Base-by-base conservation (phyloP, 2,888 invertebrate genomes). In the Cephus nigrinus region DNA sequence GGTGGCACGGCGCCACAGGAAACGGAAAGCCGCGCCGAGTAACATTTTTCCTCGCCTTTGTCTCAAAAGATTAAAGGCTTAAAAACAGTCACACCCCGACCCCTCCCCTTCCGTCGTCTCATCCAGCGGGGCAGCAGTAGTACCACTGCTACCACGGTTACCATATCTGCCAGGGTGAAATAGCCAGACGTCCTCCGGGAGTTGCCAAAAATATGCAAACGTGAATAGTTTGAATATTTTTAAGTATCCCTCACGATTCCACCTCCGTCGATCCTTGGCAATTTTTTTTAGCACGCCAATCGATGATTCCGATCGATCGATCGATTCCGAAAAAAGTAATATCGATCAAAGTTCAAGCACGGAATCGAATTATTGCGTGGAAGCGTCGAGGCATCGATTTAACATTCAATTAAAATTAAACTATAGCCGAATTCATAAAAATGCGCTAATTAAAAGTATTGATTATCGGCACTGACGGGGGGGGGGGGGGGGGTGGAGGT, bases 391-490 rank as follows among this genome's bases (percentile, higher is more conserved):
- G 80, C 82, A 82, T 84, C 83, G 82, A 83, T 83, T 82, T 80
- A 82, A 83, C 85, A 85, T 86, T 86, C 84, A 85, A 86, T 86
- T 85, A 84, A 86, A 84, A 82, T 84, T 84, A 85, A 85, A 83
- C 84, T 84, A 84, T 82, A 82, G 81, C 80, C 82, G 83, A 84
- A 86, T 86, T 86, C 85, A 86, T 86, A 88, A 88, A 88, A 88
- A 87, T 84, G 84, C 81, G 84, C 85, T 90, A 90, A 90, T 90
- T 90, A 88, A 90, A 89, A 90, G 85, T 90, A 90, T 90, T 88
- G 90, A 90, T 90, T 90, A 90, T 90, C 86, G 89, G 83, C 76
- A 55, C 36, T 69, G 74, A 33, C 23, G 36, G 32, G 68, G 75
- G 35, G 32, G 75, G 35, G 36, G 32, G 68, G 36, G 32, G 68